A percentile compares a stretch with the other conserved stretches of the same genome.
Evolutionary conservation across 2,113 vertebrate genomes (phyloP).

Genomic region (Periophthalmus modestus): DNA sequence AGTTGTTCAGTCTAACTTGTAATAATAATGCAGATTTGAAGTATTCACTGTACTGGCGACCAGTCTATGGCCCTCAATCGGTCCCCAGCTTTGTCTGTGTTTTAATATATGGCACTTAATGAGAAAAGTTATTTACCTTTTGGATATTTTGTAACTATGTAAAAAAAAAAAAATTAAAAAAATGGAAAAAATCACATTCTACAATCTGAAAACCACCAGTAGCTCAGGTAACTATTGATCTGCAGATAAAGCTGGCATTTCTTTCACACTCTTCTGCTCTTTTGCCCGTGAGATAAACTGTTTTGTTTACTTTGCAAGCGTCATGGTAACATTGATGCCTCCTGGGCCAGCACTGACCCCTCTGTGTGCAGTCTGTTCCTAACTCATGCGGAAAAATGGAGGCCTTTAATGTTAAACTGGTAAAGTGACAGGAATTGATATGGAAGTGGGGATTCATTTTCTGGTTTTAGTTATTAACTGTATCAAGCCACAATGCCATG

Average conservation of each 20-base stretch:
- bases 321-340: neutral
- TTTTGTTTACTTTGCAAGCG: neutral
- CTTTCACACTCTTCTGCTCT: neutral
- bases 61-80: too few species aligned
- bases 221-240: neutral
- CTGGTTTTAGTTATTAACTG: neutral
- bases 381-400: too few species aligned
- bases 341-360: neutral
- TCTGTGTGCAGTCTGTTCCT: neutral
- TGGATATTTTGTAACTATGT: neutral
- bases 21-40: too few species aligned
- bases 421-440: neutral
- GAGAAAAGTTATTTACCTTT: too few species aligned
- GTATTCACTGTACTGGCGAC: too few species aligned
- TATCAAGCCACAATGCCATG: neutral
- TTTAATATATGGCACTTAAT: too few species aligned
- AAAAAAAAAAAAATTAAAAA: too few species aligned
- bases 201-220: neutral
- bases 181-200: too few species aligned
- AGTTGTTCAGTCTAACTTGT: too few species aligned
- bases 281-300: neutral
- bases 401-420: neutral
- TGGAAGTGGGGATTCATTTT: neutral
- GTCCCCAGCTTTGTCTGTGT: too few species aligned
- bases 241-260: constrained; percentile 9